phyloP scores from a whole-genome alignment of 2,797 vertebrate genomes.

The Acanthiza pusilla region DNA sequence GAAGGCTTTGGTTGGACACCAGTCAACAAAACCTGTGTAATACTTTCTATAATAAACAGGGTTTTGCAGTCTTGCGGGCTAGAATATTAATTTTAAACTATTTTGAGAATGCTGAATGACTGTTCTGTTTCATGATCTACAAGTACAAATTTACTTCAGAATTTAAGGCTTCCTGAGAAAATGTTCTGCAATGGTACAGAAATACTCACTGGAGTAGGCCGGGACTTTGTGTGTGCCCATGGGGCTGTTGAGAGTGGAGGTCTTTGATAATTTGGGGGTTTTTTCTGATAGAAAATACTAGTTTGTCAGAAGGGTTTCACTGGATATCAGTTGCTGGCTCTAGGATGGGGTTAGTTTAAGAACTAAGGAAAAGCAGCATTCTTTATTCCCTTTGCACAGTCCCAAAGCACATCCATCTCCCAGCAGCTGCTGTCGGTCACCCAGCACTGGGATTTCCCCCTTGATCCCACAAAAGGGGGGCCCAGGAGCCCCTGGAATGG shows the following conservation, averaged over 20 bases:
- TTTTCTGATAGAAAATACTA: not conserved
- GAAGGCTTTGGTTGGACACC: not conserved
- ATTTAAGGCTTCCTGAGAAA: not conserved
- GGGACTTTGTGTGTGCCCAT: not conserved
- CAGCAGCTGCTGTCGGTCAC: not conserved
- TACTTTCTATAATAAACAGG: accelerated
- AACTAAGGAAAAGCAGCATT: not conserved
- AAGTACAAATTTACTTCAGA: not conserved
- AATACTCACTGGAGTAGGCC: not conserved
- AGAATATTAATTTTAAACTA: not conserved
- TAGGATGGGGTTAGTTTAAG: not conserved
- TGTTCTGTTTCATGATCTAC: not conserved
- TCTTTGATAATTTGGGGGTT: not conserved
- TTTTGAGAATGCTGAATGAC: not conserved
- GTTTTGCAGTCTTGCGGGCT: not conserved
- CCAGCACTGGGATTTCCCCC: not conserved
- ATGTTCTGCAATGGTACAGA: not conserved
- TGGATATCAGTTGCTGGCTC: not conserved
- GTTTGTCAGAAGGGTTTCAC: not conserved
- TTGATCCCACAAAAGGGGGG: not conserved
- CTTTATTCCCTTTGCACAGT: not conserved
- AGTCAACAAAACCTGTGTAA: not conserved
- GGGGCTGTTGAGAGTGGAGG: not conserved
- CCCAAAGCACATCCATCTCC: not conserved
- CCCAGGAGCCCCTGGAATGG: not conserved